Base-by-base conservation (phyloP, 2,113 vertebrate genomes). In the Puntigrus tetrazona region DNA sequence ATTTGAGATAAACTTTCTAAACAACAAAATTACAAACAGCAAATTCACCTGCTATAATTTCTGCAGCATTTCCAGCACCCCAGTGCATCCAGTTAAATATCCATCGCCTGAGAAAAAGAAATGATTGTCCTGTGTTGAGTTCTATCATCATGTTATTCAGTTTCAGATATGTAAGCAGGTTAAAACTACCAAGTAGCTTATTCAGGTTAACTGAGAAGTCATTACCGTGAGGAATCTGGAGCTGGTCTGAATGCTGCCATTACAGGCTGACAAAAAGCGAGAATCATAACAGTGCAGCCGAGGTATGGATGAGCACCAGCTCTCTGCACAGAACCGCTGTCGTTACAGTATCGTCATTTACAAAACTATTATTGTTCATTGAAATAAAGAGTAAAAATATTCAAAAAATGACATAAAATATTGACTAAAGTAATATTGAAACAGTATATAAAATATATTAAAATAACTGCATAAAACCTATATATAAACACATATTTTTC, bases 11-110 rank as follows among this genome's bases (percentile, higher is more conserved):
- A 72, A 90, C 92, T 9, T 43, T 34, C 5, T 22, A 84, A 67
- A 50, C 25, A 73, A 6, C 7, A 27, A 69, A 43, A 57, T 41
- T 38, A 16, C 45, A 76, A 57, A 81, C 5, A 67, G 7, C 25
- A 61, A 29, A 14, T 55, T 95, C 87, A 97, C 96, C 95, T 89
- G 96, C 95, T 83, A 95, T 87, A 89, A 96, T 94, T 90, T 96
- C 95, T 85, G 92, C 92, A 84, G 89, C 89, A 41, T 93, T 94
- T 20, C 95, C 95, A 78, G 89, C 87, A 86, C 91, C 90, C 91
- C 94, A 94, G n/a, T 97, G 96, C 84, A 93, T 88, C 96, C 96
- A 96, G 84, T 93, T 96, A 91, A 97, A 97, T 27, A 95, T 82
- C 1, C 90, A 88, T 81, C 96, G 94, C 86, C 96, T 97, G 86